These are phyloP conservation scores for Anguilla obscura DNA, from an alignment of 2,797 vertebrate genomes.

Conservation along the genomic window DNA sequence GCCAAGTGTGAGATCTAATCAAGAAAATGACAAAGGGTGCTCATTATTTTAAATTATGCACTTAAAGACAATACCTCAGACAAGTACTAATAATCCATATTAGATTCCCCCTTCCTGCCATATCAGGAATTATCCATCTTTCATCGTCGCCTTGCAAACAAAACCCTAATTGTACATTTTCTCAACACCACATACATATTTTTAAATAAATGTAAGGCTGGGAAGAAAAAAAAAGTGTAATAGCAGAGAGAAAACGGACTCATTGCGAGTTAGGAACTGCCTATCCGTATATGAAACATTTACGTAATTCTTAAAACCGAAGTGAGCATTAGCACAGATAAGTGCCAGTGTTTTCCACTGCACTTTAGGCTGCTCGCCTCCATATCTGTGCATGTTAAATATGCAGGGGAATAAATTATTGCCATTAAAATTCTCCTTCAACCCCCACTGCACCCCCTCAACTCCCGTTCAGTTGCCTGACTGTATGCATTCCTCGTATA, in stretches of 20 bases:
- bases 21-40: slow-evolving; percentile 71
- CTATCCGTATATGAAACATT: slow-evolving; percentile 6
- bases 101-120: slow-evolving; percentile 77
- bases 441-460: slow-evolving; percentile 35
- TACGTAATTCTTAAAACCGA: slow-evolving; percentile 1
- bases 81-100: slow-evolving; percentile 76
- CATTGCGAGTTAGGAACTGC: slow-evolving; percentile 5
- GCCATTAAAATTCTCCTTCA: slow-evolving; percentile 10
- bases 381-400: slow-evolving; percentile 22
- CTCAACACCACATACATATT: slow-evolving; percentile 72
- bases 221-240: slow-evolving; percentile 48
- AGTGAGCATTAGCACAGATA: slow-evolving; percentile 28
- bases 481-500: slow-evolving; percentile 1
- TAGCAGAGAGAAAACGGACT: slow-evolving; percentile 18
- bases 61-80: slow-evolving; percentile 80
- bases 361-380: slow-evolving; percentile 10
- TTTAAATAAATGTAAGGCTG: slow-evolving; percentile 72
- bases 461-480: slow-evolving; percentile 39
- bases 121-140: slow-evolving; percentile 76
- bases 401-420: slow-evolving; percentile 21
- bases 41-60: slow-evolving; percentile 80
- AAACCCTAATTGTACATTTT: slow-evolving; percentile 74
- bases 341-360: slow-evolving; percentile 17
- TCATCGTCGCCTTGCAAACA: slow-evolving; percentile 81
- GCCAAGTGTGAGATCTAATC: slow-evolving; percentile 66